Base-by-base conservation (phyloP, 2,888 invertebrate species). In the Marronus borbonicus region DNA sequence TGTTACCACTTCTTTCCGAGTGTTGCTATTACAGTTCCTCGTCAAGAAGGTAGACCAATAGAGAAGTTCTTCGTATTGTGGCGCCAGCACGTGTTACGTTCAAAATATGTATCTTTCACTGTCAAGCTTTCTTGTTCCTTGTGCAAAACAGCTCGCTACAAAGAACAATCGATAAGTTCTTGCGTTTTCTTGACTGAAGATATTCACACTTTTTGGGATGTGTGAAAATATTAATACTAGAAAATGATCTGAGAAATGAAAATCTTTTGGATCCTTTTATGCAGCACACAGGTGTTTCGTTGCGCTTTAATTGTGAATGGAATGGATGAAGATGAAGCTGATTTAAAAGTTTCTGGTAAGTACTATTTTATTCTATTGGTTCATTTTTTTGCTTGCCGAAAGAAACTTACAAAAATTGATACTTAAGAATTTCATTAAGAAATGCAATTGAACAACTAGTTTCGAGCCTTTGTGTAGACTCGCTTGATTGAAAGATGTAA, bases 181-280 rank as follows among this genome's bases (percentile, higher is more conserved):
- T 28, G 3, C 20, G 28, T 44, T 50, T 68, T 50, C 49, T 68
- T 0, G 50, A 31, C 12, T 39, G 17, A 65, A n/a, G 12, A 12
- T 24, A 17, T 62, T 62, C 14, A 62, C 24, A 62, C 8, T 24
- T 62, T 10, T 62, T 28, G 31, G 31, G 3, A 20, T 24, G 60
- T 20, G 44, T 60, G 24, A 74, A 17, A 39, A 39, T 24, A 58
- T 3, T 8, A 39, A 58, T 72, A 44, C 44, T 74, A 80, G 74
- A 81, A 82, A 80, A 79, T 83, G 82, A 77, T 60, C 64, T 65
- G 78, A 80, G 83, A 82, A 80, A 83, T 83, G 84, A 82, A 79
- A 81, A 81, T 81, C 79, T 64, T 80, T 65, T 74, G 80, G 77
- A 66, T 83, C 50, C 68, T 80, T 75, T 68, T 83, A 50, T 81